A percentile compares a stretch with the other conserved stretches of the same genome.
These are phyloP conservation scores for Ptychodera flava DNA, from an alignment of 35 echinoderm and acorn worm genomes.

Conservation along the genomic window DNA sequence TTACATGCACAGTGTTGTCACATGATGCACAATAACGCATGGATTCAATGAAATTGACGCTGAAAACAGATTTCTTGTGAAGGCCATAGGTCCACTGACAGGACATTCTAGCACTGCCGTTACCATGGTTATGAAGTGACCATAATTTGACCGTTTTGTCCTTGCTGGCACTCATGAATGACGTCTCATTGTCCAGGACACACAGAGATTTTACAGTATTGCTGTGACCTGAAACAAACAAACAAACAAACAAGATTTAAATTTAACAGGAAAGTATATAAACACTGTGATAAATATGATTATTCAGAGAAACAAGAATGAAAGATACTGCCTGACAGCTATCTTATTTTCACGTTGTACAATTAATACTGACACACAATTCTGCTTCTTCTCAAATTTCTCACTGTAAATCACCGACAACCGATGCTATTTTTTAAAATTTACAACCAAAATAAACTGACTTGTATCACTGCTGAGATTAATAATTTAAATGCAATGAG, in stretches of 20 bases:
- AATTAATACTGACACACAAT: too few relatives aligned
- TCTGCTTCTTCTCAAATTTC: too few relatives aligned
- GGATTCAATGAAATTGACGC: conserved; percentile 79
- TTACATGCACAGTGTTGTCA: conserved; percentile 94
- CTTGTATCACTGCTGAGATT: too few relatives aligned
- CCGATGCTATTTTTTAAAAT: too few relatives aligned
- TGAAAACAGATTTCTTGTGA: conserved; percentile 87
- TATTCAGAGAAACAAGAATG: too few relatives aligned
- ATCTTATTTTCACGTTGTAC: too few relatives aligned
- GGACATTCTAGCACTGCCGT: conserved; percentile 46
- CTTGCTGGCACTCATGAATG: conserved; percentile 88
- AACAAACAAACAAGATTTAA: too few relatives aligned
- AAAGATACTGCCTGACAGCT: too few relatives aligned
- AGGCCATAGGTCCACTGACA: conserved; percentile 72
- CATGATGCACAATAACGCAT: conserved; percentile 81
- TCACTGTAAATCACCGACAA: too few relatives aligned
- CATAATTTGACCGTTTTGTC: conserved; percentile 96
- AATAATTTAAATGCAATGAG: too few relatives aligned
- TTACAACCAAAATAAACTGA: too few relatives aligned
- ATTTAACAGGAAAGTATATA: too few relatives aligned
- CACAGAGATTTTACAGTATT: conserved; percentile 58
- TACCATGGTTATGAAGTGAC: conserved; percentile 86
- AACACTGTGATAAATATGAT: background rate
- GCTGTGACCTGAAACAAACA: conserved; percentile 60
- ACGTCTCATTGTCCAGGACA: conserved; percentile 80